A percentile compares a stretch with the other conserved stretches of the same genome.
These are phyloP conservation scores for Quadroppia sp. DNA, from an alignment of 2,888 invertebrate species.

Conservation along the genomic window DNA sequence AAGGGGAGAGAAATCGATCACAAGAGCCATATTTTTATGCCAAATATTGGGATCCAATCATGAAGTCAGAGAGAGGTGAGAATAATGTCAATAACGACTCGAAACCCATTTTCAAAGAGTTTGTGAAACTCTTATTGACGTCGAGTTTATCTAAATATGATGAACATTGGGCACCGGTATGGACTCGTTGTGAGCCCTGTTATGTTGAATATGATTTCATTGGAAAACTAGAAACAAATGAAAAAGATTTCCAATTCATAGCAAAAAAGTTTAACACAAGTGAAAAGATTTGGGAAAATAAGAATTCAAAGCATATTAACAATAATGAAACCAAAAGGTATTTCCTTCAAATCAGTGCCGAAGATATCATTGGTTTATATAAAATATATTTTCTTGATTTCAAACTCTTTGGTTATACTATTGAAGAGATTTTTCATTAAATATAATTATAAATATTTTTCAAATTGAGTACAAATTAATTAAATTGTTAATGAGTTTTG, in stretches of 20 bases:
- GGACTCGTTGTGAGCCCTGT: conserved; percentile 78
- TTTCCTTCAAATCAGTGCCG: conserved; percentile 44
- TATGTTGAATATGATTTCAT: conserved; percentile 47
- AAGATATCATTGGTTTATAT: conserved; percentile 56
- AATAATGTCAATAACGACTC: background rate
- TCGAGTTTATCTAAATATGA: conserved; percentile 66
- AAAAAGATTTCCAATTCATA: conserved; percentile 49
- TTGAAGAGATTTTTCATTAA: conserved; percentile 44
- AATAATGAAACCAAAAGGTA: conserved; percentile 40
- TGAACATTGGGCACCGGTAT: conserved; percentile 84
- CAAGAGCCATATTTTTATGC: conserved; percentile 45
- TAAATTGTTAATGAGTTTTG: too few species aligned
- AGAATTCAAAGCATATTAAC: conserved; percentile 2
- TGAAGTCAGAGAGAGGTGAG: conserved; percentile 43
- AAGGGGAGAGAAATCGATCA: conserved; percentile 44
- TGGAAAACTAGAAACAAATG: conserved; percentile 55
- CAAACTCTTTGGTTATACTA: conserved; percentile 63
- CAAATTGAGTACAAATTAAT: too few species aligned
- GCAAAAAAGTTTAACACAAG: background rate
- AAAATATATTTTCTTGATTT: conserved; percentile 65
- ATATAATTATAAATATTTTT: background rate
- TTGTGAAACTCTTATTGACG: conserved; percentile 69
- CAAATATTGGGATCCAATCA: conserved; percentile 39
- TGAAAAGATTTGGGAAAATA: conserved; percentile 38
- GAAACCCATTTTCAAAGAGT: conserved; percentile 71